Conservation (phyloP, 2,797 vertebrate species). For the Paratrypauchen microcephalus region DNA sequence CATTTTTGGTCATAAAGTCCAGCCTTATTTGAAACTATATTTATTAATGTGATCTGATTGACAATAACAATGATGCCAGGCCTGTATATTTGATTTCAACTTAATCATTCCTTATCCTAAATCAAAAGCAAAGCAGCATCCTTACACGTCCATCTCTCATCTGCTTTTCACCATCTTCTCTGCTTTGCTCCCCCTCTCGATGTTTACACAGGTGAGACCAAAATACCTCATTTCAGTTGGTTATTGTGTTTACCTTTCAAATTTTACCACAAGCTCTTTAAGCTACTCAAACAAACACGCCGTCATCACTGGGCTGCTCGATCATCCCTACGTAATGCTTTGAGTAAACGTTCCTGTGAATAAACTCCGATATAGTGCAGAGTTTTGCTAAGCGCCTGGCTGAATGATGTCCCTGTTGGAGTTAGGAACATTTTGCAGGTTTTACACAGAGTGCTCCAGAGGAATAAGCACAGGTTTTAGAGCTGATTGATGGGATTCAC, state of each 20-base stretch:
- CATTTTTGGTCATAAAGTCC: too few relatives aligned
- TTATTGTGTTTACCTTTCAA: slow-evolving; percentile 12
- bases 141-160: slow-evolving; percentile 4
- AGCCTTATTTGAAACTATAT: too few relatives aligned
- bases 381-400: slow-evolving; percentile 43
- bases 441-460: slow-evolving; percentile 22
- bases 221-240: slow-evolving; percentile 42
- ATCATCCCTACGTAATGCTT: slow-evolving; percentile 40
- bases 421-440: slow-evolving; percentile 28
- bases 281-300: slow-evolving; percentile 51
- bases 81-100: too few relatives aligned
- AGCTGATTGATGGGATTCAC: slow-evolving; percentile 35
- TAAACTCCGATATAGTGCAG: slow-evolving; percentile 45
- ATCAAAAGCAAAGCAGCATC: too few relatives aligned
- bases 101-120: too few relatives aligned
- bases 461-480: slow-evolving; percentile 33
- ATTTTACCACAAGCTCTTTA: slow-evolving; percentile 18
- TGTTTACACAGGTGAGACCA: slow-evolving; percentile 42
- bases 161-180: slow-evolving; percentile 6
- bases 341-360: slow-evolving; percentile 50
- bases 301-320: slow-evolving; percentile 39
- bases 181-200: slow-evolving; percentile 3
- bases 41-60: too few relatives aligned
- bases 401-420: slow-evolving; percentile 43
- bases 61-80: too few relatives aligned